Evolutionary conservation across 2,113 vertebrate species (phyloP), one percentile per base, ranked within the genome.

Genomic region (Pachypanchax playfairii): DNA sequence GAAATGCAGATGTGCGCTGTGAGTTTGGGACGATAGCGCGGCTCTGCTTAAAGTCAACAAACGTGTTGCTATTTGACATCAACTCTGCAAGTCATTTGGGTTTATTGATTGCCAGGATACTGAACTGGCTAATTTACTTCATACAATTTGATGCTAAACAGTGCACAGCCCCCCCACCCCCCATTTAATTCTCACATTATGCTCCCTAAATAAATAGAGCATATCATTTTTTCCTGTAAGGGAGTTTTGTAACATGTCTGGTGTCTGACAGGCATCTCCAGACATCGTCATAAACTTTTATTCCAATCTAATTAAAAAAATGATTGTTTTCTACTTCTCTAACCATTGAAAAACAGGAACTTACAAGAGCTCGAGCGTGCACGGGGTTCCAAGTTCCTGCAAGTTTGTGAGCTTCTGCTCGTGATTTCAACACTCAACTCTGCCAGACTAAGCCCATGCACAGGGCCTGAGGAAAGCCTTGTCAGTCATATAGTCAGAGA

Each of bases 401-500:
- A 50, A 63, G 9, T n/a, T n/a, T n/a, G n/a, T 70, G 20, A 68
- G 77, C 49, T 51, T 61, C 35, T 63, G 65, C 43, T 25, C 62
- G 60, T 55, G 47, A 68, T 77, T 60, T 78, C 69, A 22, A 60
- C 56, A 49, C 57, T 61, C 4, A 38, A 25, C 65, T 49, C 22
- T 58, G 70, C 47, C 58, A 62, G 54, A 77, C 65, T 58, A 47
- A 61, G 36, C 28, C 55, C 62, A 44, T 28, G 57, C 44, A 65
- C 50, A 52, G 17, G 14, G 76, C 77, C 83, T 18, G 51, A 63
- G 79, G 72, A 85, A 59, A 65, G 43, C 38, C 63, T 64, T 70
- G 83, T 85, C 79, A 82, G 73, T 79, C 84, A 77, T 42, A 77
- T 42, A 80, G 60, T 59, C 39, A 31, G 29, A 12, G 53, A 75